Base-by-base conservation (phyloP, 1,140 invertebrate species). In the Laodelphax striatellus region DNA sequence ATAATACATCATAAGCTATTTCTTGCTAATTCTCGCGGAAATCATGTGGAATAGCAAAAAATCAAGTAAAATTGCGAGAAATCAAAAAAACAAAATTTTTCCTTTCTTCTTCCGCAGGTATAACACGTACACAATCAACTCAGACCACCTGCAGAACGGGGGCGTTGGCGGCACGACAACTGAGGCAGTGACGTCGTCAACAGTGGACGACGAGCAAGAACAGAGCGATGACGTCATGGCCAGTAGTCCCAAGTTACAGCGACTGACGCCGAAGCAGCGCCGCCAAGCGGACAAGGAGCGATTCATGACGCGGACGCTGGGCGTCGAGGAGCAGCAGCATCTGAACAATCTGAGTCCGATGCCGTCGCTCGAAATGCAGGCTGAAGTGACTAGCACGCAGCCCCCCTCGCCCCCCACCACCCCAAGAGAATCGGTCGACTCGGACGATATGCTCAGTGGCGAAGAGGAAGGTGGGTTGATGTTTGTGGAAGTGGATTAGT, bases 251-350 rank as follows among this genome's bases (percentile, higher is more conserved):
- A 55, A 58, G 60, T n/a, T 56, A 64, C 17, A 64, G 42, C 63
- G 0, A 80, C 77, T 77, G 2, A 83, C 81, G 2, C 83, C 85
- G 0, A 87, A 83, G 68, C 84, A 88, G 67, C 74, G 82, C 44
- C 72, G 86, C 22, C 77, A 82, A 21, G 64, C 65, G 10, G 69
- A 83, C 63, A 79, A 77, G 8, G 82, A 85, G 22, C 74, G 83
- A 16, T 85, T 82, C 70, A 75, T 77, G 63, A 85, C 83, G 1
- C 76, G 78, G 62, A 85, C 82, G 0, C 19, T 60, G 11, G 59
- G 59, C 10, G 52, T 53, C 13, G 22, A 55, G 22, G 22, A 54
- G 38, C 43, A n/a, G n/a, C n/a, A n/a, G n/a, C n/a, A n/a, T n/a
- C n/a, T n/a, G n/a, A n/a, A n/a, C n/a, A n/a, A n/a, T n/a, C n/a